Percentiles rank a stretch among this genome's conserved stretches.
Evolutionary conservation across 2,797 vertebrate genomes (phyloP).

Genomic region (Antennarius maculatus): DNA sequence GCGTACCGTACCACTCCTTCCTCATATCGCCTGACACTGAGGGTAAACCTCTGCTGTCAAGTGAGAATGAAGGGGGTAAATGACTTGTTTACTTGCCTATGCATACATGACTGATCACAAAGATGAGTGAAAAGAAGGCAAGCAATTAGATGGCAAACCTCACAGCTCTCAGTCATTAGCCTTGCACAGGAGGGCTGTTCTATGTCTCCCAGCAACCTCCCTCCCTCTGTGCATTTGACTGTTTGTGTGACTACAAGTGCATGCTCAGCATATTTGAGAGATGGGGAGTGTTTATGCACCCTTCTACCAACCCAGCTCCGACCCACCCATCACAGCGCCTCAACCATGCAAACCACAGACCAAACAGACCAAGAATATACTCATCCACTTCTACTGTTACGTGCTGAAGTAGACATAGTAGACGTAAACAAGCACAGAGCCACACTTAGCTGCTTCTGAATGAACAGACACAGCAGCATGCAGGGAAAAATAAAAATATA

Average conservation of each 20-base stretch:
- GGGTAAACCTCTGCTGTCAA: constrained; percentile 35
- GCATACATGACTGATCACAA: constrained; percentile 48
- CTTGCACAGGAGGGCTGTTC: constrained; percentile 26
- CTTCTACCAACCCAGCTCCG: constrained; percentile 11
- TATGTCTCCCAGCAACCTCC: constrained; percentile 45
- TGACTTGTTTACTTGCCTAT: constrained; percentile 48
- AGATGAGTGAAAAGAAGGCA: constrained; percentile 34
- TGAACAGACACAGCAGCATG: constrained; percentile 37
- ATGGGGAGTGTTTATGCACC: constrained; percentile 5
- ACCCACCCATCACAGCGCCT: constrained; percentile 15
- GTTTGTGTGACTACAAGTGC: constrained; percentile 48
- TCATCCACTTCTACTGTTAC: not conserved
- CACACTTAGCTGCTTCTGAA: constrained; percentile 48
- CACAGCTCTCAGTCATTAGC: constrained; percentile 45
- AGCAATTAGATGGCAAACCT: constrained; percentile 43
- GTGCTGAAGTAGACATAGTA: not conserved
- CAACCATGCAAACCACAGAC: constrained; percentile 1
- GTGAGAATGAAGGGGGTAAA: constrained; percentile 29
- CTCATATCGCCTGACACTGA: constrained; percentile 7
- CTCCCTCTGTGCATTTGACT: constrained; percentile 31
- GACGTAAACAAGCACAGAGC: constrained; percentile 37
- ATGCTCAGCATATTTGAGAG: constrained; percentile 60
- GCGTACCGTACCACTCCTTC: constrained; percentile 1
- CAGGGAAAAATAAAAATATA: constrained; percentile 29
- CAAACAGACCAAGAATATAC: constrained; percentile 13